These are phyloP conservation scores for Halictus rubicundus DNA, from an alignment of 1,140 invertebrate species.

Conservation along the genomic window DNA sequence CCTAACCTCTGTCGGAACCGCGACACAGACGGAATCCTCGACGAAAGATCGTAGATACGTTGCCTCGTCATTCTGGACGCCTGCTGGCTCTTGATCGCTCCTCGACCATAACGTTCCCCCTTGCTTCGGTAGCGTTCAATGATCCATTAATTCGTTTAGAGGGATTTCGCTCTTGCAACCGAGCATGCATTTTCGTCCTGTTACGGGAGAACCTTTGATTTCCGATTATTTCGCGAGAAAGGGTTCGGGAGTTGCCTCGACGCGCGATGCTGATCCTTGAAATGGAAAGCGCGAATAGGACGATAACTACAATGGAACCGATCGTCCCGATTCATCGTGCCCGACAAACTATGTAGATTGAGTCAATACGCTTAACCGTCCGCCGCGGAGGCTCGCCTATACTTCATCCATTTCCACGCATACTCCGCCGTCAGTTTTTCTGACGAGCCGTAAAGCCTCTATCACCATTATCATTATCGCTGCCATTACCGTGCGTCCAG, in stretches of 20 bases:
- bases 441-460: conserved; percentile 61
- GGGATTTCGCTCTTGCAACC: not conserved
- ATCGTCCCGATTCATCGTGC: conserved; percentile 41
- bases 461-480: conserved; percentile 66
- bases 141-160: not conserved
- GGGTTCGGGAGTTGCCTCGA: no score
- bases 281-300: no score
- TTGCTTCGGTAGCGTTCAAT: not conserved
- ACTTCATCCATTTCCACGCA: conserved; percentile 54
- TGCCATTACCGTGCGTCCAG: conserved; percentile 57
- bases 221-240: no score
- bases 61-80: conserved; percentile 6
- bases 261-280: no score
- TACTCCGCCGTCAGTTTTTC: conserved; percentile 57
- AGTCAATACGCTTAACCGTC: conserved; percentile 49
- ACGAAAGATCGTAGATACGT: conserved; percentile 47
- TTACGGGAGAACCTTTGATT: no score
- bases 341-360: conserved; percentile 30
- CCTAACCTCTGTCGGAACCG: conserved; percentile 56
- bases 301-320: conserved; percentile 22
- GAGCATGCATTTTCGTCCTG: no score
- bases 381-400: not conserved
- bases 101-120: not conserved
- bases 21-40: conserved; percentile 51
- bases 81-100: not conserved